These are phyloP conservation scores for rat (Rattus norvegicus) DNA, from an alignment of 2,113 vertebrate genomes.

Conservation along the genomic window GRCr8 NC_086032.1:17701501-17702000, in stretches of 20 bases:
- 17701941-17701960: not conserved
- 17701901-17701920: not conserved
- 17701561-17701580: not conserved
- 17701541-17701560: not conserved
- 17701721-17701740: not conserved
- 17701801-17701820: not conserved
- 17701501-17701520: too few species aligned
- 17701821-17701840: not conserved
- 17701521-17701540: not conserved
- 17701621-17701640: not conserved
- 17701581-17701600: not conserved
- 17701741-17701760: not conserved
- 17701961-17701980: not conserved
- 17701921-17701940: not conserved
- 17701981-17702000: not conserved
- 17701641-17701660: not conserved
- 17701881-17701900: too few species aligned
- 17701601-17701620: not conserved
- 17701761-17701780: not conserved
- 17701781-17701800: not conserved
- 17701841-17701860: not conserved
- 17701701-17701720: not conserved
- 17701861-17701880: not conserved
- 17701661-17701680: not conserved
- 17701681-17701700: not conserved